phyloP scores from a whole-genome alignment of 2,113 vertebrate species.

The Sinocyclocheilus rhinocerous region DNA sequence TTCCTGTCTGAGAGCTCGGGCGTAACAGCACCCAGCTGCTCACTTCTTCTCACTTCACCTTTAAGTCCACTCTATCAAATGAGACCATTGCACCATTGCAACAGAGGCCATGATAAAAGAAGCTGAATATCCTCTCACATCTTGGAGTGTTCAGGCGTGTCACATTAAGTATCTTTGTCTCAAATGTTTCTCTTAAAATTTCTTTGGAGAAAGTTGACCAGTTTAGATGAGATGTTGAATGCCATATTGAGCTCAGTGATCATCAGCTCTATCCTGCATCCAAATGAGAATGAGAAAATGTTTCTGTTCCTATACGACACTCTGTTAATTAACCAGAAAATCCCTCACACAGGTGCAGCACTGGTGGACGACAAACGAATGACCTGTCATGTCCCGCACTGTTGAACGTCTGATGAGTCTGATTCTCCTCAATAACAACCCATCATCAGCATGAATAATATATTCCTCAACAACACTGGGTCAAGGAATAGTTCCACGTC shows the following conservation, averaged over 20 bases:
- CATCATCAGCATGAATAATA: neutral
- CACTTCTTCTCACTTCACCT: neutral
- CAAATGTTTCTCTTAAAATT: neutral
- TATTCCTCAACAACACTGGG: neutral
- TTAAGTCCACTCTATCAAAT: neutral
- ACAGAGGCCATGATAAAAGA: neutral
- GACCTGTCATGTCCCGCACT: no score
- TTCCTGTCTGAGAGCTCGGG: conserved; percentile 29
- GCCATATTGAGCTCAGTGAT: neutral
- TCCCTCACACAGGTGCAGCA: neutral
- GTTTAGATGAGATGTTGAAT: neutral
- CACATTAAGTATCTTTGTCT: neutral
- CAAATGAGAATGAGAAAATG: neutral
- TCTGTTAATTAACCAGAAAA: neutral
- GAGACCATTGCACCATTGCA: neutral
- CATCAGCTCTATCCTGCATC: neutral
- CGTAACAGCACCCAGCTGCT: neutral
- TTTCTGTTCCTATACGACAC: neutral
- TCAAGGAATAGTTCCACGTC: neutral
- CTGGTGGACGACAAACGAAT: neutral
- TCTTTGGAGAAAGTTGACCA: neutral
- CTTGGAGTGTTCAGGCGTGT: no score
- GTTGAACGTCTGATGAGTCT: neutral
- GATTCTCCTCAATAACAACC: neutral
- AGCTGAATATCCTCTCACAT: neutral